These are phyloP conservation scores for Rhadina sibilatrix DNA, from an alignment of 2,113 vertebrate genomes.

Conservation along the genomic window DNA sequence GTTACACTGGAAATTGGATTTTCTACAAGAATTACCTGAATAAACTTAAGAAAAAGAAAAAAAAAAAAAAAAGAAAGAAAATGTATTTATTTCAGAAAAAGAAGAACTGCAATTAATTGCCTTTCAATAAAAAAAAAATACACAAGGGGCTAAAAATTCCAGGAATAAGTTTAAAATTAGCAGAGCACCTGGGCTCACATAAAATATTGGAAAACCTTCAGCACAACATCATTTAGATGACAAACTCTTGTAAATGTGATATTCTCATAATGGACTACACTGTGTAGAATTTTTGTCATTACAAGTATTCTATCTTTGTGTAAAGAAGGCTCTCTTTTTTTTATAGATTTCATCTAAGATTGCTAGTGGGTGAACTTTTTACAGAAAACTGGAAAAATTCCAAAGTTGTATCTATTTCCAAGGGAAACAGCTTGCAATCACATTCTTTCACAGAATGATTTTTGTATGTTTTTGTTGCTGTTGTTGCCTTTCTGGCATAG, in stretches of 20 bases:
- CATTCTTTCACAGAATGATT: background rate
- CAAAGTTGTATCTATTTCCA: background rate
- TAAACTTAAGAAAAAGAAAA: background rate
- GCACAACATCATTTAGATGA: background rate
- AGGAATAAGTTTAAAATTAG: constrained; percentile 4
- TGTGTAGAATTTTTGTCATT: background rate
- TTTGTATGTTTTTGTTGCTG: background rate
- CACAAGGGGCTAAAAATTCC: background rate
- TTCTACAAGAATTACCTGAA: background rate
- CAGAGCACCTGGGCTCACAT: background rate
- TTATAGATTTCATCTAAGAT: background rate
- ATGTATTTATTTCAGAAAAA: background rate
- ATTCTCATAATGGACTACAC: background rate
- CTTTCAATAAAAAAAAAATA: background rate
- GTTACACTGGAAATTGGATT: background rate
- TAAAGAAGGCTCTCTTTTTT: background rate
- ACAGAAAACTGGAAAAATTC: constrained; percentile 14
- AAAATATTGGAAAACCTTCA: background rate
- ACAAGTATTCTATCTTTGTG: background rate
- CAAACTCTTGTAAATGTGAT: background rate
- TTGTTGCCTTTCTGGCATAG: constrained; percentile 11
- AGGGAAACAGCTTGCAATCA: constrained; percentile 32
- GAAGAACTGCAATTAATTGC: background rate
- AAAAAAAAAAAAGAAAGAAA: background rate
- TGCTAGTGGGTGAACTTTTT: background rate